These are phyloP conservation scores for Scaptomyza reducta DNA, from an alignment of 2,888 invertebrate species.

Conservation along the genomic window DNA sequence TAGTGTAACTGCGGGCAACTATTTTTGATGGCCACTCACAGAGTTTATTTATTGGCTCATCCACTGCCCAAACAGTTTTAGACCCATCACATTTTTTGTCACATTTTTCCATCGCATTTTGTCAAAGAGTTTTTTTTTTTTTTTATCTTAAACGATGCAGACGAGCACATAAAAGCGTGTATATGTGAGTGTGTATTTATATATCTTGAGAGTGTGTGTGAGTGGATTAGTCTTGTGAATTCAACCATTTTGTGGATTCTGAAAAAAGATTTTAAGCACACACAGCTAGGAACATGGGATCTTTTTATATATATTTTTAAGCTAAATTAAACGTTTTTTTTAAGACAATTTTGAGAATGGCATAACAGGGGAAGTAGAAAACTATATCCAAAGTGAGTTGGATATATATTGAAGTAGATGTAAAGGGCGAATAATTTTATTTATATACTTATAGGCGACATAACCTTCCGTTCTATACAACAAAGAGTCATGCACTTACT, in stretches of 20 bases:
- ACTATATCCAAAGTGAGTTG: no score
- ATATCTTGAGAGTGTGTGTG: not conserved
- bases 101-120: conserved; percentile 30
- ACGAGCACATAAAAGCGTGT: not conserved
- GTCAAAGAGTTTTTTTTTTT: conserved; percentile 37
- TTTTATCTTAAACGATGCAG: conserved; percentile 38
- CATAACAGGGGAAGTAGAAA: no score
- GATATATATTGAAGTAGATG: no score
- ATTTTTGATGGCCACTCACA: conserved; percentile 2
- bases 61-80: conserved; percentile 58
- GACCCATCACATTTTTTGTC: conserved; percentile 46
- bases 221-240: conserved; percentile 5
- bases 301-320: not conserved
- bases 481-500: not conserved
- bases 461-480: not conserved
- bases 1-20: not conserved
- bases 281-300: not conserved
- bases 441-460: not conserved
- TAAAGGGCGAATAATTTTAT: no score
- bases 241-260: not conserved
- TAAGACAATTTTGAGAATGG: no score
- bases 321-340: not conserved
- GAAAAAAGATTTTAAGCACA: not conserved
- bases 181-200: not conserved
- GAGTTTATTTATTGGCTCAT: conserved; percentile 34